Base-by-base conservation (phyloP, 2,113 vertebrate species). In the Tinamus guttatus region DNA sequence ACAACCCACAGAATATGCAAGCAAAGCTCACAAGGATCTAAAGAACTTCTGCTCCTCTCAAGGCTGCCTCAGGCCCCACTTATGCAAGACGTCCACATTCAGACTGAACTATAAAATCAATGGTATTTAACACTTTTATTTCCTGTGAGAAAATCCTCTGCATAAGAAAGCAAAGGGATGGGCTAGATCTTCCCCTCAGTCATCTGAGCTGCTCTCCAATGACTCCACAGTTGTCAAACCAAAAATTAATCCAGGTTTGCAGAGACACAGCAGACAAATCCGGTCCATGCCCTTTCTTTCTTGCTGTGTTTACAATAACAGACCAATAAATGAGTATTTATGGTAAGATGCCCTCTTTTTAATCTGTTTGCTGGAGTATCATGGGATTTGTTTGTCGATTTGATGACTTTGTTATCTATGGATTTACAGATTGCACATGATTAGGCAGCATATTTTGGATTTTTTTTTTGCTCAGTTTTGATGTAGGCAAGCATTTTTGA, bases 201-300 rank as follows among this genome's bases (percentile, higher is more conserved):
- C 71, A 81, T 36, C 75, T 81, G 0, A 0, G 87, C 75, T 92
- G 51, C 89, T 41, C 89, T 89, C 83, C 58, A 49, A 45, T 77
- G 91, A 90, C 40, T 92, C 49, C 54, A 70, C 41, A 43, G 54
- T 91, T 60, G 75, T 58, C 81, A 85, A 40, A 69, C 22, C 32
- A 45, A 90, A 94, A 84, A 93, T 87, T 80, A 92, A 91, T 91
- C 87, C 75, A 67, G 75, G 70, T 91, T 96, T 92, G 90, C 20
- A 56, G 75, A 60, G 77, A 92, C 25, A 76, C 4, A 79, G 77
- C 52, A 84, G 63, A 52, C 49, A 83, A 93, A 85, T 70, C 56
- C 74, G 62, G 52, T 60, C 47, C 47, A 28, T 18, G 71, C 32
- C 9, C 4, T 75, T 43, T 83, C 75, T 67, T 70, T 59, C 28